These are phyloP conservation scores for Umimayanthus kanabou DNA, from an alignment of 92 coral and sea anemone genomes.

Conservation along the genomic window DNA sequence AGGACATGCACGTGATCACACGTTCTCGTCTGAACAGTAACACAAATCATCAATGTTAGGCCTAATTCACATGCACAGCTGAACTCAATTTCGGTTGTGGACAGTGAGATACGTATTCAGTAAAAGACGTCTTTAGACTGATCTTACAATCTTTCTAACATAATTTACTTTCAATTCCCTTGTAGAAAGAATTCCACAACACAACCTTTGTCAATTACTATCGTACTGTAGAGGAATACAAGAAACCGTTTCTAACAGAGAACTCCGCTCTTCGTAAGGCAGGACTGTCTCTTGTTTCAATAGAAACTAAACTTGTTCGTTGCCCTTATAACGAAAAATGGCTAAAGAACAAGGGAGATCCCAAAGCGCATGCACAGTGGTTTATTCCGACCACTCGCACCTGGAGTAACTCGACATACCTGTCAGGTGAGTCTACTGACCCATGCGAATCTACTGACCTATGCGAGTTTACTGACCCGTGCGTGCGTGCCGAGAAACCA, in stretches of 20 bases:
- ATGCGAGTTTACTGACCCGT: too few relatives aligned
- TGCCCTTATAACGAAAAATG: constrained; percentile 74
- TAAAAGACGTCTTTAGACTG: background rate
- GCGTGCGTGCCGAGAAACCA: too few relatives aligned
- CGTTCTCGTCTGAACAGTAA: too few relatives aligned
- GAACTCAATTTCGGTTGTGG: too few relatives aligned
- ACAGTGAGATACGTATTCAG: too few relatives aligned
- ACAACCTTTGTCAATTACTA: constrained; percentile 71
- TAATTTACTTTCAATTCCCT: background rate
- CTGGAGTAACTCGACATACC: constrained; percentile 77
- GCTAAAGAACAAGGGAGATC: constrained; percentile 71
- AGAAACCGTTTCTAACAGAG: constrained; percentile 62
- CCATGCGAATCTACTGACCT: background rate
- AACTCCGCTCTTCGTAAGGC: constrained; percentile 70
- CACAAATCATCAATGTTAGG: too few relatives aligned
- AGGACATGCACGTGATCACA: too few relatives aligned
- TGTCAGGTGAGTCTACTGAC: constrained; percentile 52
- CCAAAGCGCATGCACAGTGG: constrained; percentile 69
- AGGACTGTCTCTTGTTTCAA: constrained; percentile 73
- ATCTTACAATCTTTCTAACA: background rate
- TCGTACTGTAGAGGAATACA: constrained; percentile 73
- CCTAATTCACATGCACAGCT: too few relatives aligned
- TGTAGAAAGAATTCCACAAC: constrained; percentile 68
- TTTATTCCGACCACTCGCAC: constrained; percentile 70
- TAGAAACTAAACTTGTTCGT: constrained; percentile 67